Evolutionary conservation across 2,888 invertebrate genomes (phyloP), one percentile per base, ranked within the genome.

Genomic region (Eupeodes latifasciatus): DNA sequence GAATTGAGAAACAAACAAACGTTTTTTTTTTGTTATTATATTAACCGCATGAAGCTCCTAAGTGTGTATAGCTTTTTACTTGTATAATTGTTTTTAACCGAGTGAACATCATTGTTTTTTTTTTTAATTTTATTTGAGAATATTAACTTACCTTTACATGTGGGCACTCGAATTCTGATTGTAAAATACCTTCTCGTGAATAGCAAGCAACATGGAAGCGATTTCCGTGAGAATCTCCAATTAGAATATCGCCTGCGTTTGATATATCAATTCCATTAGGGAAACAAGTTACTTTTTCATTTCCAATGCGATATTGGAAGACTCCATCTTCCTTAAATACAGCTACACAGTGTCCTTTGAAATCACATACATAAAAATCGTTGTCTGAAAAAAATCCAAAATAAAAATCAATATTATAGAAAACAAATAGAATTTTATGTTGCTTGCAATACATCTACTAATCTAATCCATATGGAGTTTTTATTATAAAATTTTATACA

Each of bases 231-330:
- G 98, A 98, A 94, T 99, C 99, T 16, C 99, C 99, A 91, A 99
- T 98, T 90, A 99, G 95, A 86, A 99, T 98, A 94, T 99, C 99
- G 61, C 99, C 99, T 72, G 98, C 98, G 94, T 98, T 98, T 75
- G 98, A 98, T 93, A 99, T 98, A 94, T 99, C 99, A 92, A 99
- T 99, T 90, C 99, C 99, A 93, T 99, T 99, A 7, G 99, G 99
- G 94, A 98, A 99, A 94, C 98, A 98, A 91, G 99, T 99, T 91
- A 99, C 96, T 93, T 96, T 98, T 94, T 99, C 98, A 94, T 97
- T 97, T 90, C 99, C 99, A 93, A 99, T 99, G 91, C 98, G 96
- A 90, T 98, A 96, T 92, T 98, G 94, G 94, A 98, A 99, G 89
- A 96, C 96, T 81, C 99, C 99, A 90, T 97, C 97, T 93, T 98